A percentile compares a stretch with the other conserved stretches of the same genome.
Evolutionary conservation across 2,797 vertebrate species (phyloP).

Genomic region (Phalanger gymnotis): DNA sequence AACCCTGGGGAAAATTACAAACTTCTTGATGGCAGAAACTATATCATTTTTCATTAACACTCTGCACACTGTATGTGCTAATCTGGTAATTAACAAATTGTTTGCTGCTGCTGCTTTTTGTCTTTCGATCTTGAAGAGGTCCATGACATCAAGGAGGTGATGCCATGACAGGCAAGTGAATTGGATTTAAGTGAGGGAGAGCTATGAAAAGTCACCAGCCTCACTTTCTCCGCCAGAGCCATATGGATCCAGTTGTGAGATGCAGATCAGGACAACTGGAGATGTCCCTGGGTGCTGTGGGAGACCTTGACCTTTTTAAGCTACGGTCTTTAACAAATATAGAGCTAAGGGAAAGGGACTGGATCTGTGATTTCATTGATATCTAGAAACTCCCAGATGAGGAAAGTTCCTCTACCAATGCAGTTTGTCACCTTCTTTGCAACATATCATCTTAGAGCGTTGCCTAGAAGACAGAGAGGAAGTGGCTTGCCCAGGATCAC

Average conservation of each 20-base stretch:
- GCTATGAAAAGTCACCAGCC: no score
- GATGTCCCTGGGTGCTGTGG: no score
- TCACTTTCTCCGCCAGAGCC: no score
- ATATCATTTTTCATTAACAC: not conserved
- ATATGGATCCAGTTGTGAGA: no score
- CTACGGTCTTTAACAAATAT: not conserved
- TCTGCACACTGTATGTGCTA: not conserved
- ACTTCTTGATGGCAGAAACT: not conserved
- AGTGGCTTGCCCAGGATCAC: not conserved
- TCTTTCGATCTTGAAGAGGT: no score
- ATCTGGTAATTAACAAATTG: no score
- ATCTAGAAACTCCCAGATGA: not conserved
- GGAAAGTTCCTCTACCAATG: not conserved
- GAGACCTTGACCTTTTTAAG: no score
- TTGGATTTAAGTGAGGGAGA: no score
- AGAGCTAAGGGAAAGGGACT: not conserved
- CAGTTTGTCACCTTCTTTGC: not conserved
- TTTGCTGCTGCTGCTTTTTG: no score
- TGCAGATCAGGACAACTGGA: no score
- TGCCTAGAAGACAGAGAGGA: not conserved
- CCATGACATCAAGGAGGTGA: no score
- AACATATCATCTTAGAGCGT: not conserved
- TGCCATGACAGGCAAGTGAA: no score
- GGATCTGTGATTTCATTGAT: not conserved
- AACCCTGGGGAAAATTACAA: not conserved